Base-by-base conservation (phyloP, 2,113 vertebrate species). In the Mormyrus iriodes region DNA sequence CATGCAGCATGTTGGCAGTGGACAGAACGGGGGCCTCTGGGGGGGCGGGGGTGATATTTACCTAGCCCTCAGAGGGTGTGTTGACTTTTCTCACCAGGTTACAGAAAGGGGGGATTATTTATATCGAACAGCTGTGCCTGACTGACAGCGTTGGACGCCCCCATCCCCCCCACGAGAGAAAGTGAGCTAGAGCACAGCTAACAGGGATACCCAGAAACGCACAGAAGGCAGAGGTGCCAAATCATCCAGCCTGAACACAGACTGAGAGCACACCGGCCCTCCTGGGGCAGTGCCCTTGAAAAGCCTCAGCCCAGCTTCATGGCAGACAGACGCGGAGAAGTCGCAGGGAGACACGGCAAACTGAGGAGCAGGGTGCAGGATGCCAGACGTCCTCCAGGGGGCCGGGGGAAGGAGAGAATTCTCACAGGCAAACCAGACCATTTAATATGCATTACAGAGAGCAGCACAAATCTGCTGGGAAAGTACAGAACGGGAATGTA, bases 51-150 rank as follows among this genome's bases (percentile, higher is more conserved):
- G 42, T 85, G 94, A 95, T 96, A 95, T 97, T 96, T 96, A 96
- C 96, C 95, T 96, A 95, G 94, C 96, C 92, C 94, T 94, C 96
- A 96, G 96, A 97, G 96, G 96, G 95, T 96, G 96, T 97, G 96
- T 97, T 97, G 96, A 97, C 96, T 96, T 96, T 95, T 96, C 96
- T 95, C 96, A 96, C 96, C 95, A 96, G 95, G 95, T 96, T 96
- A 94, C 95, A 96, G 95, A 95, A 95, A 96, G 96, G 96, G 95
- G 95, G 94, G 95, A 96, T 86, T 86, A 96, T 97, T 96, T 96
- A 94, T 94, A 94, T 94, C 51, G 24, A 86, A 86, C 85, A 96
- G 94, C 94, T 93, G 94, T 95, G 94, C 93, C 91, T 95, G 94
- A 96, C 95, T 96, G 95, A 96, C 95, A 95, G 95, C 31, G 17